These are phyloP conservation scores for Drosophila arizonae DNA, from an alignment of 1,140 invertebrate genomes.

Conservation along the genomic window DNA sequence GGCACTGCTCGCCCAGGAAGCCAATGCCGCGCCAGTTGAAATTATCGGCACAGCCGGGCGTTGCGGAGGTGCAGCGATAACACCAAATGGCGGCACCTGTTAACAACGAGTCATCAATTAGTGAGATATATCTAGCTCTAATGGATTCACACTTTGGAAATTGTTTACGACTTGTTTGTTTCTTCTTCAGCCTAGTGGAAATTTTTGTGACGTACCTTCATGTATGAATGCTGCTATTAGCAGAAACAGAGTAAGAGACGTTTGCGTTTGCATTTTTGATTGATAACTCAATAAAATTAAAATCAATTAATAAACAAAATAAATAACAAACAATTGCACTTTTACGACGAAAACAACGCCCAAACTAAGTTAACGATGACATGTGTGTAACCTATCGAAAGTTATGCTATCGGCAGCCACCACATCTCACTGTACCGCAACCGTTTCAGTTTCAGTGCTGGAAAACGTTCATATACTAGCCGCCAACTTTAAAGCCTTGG, in stretches of 20 bases:
- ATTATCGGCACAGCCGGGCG: constrained; percentile 92
- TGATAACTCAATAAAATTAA: neutral
- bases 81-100: constrained; percentile 88
- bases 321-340: constrained; percentile 2
- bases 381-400: neutral
- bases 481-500: constrained; percentile 6
- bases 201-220: constrained; percentile 44
- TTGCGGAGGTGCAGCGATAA: constrained; percentile 94
- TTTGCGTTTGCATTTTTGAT: constrained; percentile 41
- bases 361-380: constrained; percentile 36
- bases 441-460: constrained; percentile 3
- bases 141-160: neutral
- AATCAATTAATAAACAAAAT: constrained; percentile 4
- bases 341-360: constrained; percentile 54
- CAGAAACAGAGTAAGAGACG: constrained; percentile 28
- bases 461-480: neutral
- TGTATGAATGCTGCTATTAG: constrained; percentile 48
- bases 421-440: neutral
- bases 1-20: constrained; percentile 89
- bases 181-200: neutral
- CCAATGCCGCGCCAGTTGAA: constrained; percentile 91
- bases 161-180: constrained; percentile 12
- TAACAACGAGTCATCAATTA: neutral
- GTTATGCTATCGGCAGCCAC: constrained; percentile 8
- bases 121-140: neutral